phyloP scores from a whole-genome alignment of 2,888 invertebrate species.

The Orchesellides sinensis region DNA sequence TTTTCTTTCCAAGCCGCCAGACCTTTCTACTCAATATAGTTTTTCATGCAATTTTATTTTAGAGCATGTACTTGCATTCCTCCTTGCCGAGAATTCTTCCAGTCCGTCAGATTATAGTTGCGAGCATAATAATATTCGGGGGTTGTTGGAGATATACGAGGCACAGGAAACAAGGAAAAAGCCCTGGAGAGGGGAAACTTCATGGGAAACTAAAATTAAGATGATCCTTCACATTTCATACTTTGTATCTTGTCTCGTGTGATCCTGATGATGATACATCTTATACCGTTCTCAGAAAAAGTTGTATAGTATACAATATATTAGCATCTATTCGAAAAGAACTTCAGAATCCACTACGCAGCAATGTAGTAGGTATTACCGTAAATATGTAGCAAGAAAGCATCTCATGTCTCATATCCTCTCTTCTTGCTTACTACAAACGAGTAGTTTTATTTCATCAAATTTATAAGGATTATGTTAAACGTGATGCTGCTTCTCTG shows the following conservation, averaged over 20 bases:
- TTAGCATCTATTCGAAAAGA: slow-evolving; percentile 25
- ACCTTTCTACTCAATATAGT: neutral
- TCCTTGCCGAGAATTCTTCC: neutral
- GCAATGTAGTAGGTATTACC: neutral
- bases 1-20: slow-evolving; percentile 24
- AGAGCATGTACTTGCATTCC: slow-evolving; percentile 13
- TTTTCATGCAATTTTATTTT: slow-evolving; percentile 38
- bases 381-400: no score
- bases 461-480: slow-evolving; percentile 67
- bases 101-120: neutral
- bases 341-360: neutral
- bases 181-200: slow-evolving; percentile 67
- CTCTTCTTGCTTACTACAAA: no score
- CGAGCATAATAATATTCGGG: neutral
- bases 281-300: slow-evolving; percentile 38
- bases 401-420: neutral
- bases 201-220: slow-evolving; percentile 70
- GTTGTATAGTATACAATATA: slow-evolving; percentile 29
- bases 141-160: neutral
- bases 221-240: slow-evolving; percentile 71
- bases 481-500: slow-evolving; percentile 39
- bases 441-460: slow-evolving; percentile 44
- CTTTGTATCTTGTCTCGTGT: slow-evolving; percentile 36
- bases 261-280: slow-evolving; percentile 41
- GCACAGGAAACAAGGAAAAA: slow-evolving; percentile 33